These are phyloP conservation scores for Balearica regulorum DNA, from an alignment of 2,797 vertebrate genomes.

Conservation along the genomic window DNA sequence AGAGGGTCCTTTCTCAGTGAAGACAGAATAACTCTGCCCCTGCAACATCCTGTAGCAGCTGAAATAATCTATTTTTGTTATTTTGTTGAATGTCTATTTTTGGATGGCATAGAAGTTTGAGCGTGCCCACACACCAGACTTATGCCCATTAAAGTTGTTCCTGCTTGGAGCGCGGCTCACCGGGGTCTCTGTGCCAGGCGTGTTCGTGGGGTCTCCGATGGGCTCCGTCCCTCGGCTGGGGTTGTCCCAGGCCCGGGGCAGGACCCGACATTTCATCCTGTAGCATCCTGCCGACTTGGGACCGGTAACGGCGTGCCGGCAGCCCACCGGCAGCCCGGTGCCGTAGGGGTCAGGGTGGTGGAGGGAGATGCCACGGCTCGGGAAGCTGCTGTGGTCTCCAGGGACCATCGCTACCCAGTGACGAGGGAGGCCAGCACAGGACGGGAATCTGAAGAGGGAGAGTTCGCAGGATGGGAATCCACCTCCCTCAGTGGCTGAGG, in stretches of 20 bases:
- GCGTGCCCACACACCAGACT: not conserved
- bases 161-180: rapidly evolving
- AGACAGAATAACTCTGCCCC: not conserved
- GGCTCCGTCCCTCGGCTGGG: not conserved
- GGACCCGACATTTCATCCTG: rapidly evolving
- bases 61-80: slow-evolving; percentile 43
- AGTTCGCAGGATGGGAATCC: not conserved
- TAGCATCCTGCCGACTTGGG: not conserved
- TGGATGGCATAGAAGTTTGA: not conserved
- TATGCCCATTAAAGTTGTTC: slow-evolving; percentile 45
- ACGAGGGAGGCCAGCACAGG: not conserved
- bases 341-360: rapidly evolving
- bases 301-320: rapidly evolving
- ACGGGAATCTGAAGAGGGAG: not conserved
- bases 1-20: not conserved
- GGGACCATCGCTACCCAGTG: not conserved
- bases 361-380: rapidly evolving
- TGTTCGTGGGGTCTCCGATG: rapidly evolving
- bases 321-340: not conserved
- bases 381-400: not conserved
- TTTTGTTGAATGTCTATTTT: not conserved
- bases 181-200: not conserved
- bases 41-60: not conserved
- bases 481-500: not conserved
- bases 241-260: not conserved